Conservation (phyloP, 1,140 invertebrate species). For the Pseudomyrmex pallidus region DNA sequence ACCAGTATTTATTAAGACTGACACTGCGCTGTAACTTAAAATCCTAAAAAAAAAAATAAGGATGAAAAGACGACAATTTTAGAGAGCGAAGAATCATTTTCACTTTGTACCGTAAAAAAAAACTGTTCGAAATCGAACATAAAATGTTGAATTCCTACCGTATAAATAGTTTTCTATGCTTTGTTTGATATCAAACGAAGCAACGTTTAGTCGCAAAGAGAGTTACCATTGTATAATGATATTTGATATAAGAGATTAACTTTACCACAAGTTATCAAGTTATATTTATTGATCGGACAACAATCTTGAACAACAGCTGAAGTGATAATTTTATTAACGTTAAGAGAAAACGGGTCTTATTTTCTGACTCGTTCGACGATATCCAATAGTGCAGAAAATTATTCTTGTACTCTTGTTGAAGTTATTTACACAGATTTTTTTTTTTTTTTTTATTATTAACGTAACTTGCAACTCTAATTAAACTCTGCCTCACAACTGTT, state of each 20-base stretch:
- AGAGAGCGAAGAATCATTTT: slow-evolving; percentile 8
- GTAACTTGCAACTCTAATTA: too few species aligned
- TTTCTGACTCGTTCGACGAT: neutral
- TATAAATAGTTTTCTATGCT: too few species aligned
- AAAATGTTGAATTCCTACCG: too few species aligned
- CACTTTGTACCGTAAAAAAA: neutral
- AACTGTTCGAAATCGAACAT: too few species aligned
- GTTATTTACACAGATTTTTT: slow-evolving; percentile 38
- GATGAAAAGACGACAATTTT: too few species aligned
- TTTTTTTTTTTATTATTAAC: too few species aligned
- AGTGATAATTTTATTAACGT: slow-evolving; percentile 19
- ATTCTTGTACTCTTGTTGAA: slow-evolving; percentile 47
- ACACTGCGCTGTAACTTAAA: slow-evolving; percentile 1
- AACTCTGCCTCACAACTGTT: neutral
- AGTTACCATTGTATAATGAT: neutral
- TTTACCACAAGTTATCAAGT: neutral
- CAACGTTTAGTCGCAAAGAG: too few species aligned
- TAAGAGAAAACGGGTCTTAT: neutral
- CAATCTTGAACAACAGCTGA: neutral
- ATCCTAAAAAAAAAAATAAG: too few species aligned
- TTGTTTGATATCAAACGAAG: too few species aligned
- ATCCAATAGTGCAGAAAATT: neutral
- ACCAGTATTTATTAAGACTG: slow-evolving; percentile 64
- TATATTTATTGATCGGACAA: neutral
- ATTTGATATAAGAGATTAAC: neutral